These are phyloP conservation scores for Tretioscincus oriximinensis DNA, from an alignment of 2,113 vertebrate species.

Conservation along the genomic window DNA sequence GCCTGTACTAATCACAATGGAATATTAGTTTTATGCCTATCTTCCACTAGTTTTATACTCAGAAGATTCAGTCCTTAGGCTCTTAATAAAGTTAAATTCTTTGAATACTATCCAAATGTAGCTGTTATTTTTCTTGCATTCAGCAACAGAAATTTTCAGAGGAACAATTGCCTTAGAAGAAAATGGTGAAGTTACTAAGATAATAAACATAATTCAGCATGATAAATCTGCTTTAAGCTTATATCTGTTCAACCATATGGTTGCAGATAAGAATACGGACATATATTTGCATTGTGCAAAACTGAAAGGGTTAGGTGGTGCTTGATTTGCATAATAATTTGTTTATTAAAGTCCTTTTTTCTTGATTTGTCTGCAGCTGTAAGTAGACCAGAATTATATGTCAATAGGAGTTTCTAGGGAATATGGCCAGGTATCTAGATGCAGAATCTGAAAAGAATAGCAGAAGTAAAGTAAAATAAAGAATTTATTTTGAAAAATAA, in stretches of 20 bases:
- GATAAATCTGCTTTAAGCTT: background rate
- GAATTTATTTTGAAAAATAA: too few relatives aligned
- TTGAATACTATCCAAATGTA: background rate
- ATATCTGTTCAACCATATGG: background rate
- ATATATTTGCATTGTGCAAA: background rate
- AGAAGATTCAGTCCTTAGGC: constrained; percentile 16
- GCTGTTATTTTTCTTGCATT: background rate
- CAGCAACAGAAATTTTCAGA: background rate
- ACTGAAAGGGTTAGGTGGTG: background rate
- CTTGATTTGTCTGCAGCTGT: background rate
- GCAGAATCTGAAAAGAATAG: background rate
- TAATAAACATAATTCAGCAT: background rate
- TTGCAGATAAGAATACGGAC: background rate
- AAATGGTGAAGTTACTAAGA: background rate
- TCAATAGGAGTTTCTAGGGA: too few relatives aligned
- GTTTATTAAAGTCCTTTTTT: background rate
- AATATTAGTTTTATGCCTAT: constrained; percentile 47
- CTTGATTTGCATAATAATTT: background rate
- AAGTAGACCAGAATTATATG: background rate
- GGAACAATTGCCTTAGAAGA: background rate
- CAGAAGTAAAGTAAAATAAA: background rate
- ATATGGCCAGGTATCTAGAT: too few relatives aligned
- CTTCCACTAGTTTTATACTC: constrained; percentile 21
- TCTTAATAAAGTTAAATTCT: background rate
- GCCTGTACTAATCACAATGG: constrained; percentile 47